Evolutionary conservation across 2,888 invertebrate species (phyloP).

Genomic region (Oithona nana): DNA sequence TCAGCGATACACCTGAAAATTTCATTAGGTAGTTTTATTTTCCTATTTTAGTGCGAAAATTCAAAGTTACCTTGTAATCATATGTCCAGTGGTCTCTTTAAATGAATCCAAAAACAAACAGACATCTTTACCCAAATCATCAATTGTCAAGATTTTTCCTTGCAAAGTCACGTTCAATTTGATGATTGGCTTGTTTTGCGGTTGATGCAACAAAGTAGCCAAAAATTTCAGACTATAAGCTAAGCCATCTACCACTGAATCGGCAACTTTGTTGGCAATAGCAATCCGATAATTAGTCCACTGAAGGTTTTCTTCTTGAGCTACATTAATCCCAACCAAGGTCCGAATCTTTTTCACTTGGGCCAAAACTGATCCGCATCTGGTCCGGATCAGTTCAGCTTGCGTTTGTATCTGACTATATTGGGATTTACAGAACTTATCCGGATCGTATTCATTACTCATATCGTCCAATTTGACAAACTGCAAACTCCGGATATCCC

Average conservation of each 20-base stretch:
- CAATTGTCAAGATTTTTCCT: neutral
- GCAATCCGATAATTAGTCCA: neutral
- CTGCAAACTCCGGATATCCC: neutral
- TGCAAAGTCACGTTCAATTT: neutral
- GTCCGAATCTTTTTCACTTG: neutral
- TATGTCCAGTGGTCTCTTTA: neutral
- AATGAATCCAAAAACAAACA: neutral
- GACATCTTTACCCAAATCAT: neutral
- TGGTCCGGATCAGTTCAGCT: neutral
- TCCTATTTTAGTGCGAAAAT: too few species aligned
- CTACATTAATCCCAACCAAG: neutral
- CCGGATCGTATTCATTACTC: neutral
- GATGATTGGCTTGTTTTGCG: neutral
- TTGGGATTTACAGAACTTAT: neutral
- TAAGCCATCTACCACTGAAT: neutral
- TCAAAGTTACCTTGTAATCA: neutral
- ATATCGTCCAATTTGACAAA: neutral
- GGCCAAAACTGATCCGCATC: neutral
- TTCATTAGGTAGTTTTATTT: too few species aligned
- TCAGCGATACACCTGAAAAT: too few species aligned
- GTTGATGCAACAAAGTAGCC: neutral
- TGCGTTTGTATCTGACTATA: neutral
- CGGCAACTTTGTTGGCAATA: neutral
- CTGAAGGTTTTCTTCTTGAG: neutral
- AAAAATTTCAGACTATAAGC: neutral